Evolutionary conservation across 2,113 vertebrate species (phyloP), one percentile per base, ranked within the genome.

Genomic region (Nerophis lumbriciformis): DNA sequence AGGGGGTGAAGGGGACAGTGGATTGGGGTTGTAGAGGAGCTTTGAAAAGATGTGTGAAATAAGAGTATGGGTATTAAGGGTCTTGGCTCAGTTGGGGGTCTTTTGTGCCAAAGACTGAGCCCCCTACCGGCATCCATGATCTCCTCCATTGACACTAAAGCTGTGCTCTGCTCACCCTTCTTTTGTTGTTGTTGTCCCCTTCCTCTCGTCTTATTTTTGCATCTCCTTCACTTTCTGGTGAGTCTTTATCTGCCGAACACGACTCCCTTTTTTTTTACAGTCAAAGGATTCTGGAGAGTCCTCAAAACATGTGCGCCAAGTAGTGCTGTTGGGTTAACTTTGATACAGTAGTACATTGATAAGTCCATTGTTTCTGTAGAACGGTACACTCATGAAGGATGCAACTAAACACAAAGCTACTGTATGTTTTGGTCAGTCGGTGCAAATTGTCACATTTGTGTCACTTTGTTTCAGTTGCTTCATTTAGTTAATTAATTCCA

Each of bases 21-120:
- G 69, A 69, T 72, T 78, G 54, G 69, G 70, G 61, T 67, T 80
- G 70, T 75, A 75, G 73, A 69, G 76, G 68, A 78, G 85, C 87
- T 89, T 88, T 89, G 87, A 88, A 86, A 89, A 78, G 81, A 85
- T 79, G 88, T 89, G 87, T 90, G 90, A 91, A 90, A 87, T 82
- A 84, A 85, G 82, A 88, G 87, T 83, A 83, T 73, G 77, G 85
- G 85, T 89, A 91, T 91, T 90, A 90, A 82, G 87, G 77, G 82
- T 80, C 72, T 86, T 81, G 75, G 71, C 83, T 82, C 78, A 69
- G 82, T 71, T 59, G 85, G 88, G 84, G 86, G 83, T 83, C 83
- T 74, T 82, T 90, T 91, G 86, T 89, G 65, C 61, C 13, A 11
- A 56, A 61, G 80, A 67, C 84, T 82, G 74, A 85, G 80, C 74